Conservation (phyloP, 64 coral and sea anemone species). For the Catalaphyllia jardinei region DNA sequence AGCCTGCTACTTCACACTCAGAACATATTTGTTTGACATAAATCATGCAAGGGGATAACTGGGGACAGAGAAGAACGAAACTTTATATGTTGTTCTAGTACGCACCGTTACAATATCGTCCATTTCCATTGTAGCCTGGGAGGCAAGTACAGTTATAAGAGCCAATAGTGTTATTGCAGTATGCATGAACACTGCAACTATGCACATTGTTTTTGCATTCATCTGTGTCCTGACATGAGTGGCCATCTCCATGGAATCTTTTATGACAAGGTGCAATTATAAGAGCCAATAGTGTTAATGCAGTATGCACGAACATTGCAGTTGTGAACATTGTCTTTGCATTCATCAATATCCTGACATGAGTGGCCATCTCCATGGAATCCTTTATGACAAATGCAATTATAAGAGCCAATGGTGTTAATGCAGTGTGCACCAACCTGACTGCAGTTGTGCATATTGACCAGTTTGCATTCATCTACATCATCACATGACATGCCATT, state of each 20-base stretch:
- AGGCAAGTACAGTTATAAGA: constrained; percentile 46
- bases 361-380: neutral
- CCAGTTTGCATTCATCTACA: constrained; percentile 26
- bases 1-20: no score
- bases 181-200: constrained; percentile 15
- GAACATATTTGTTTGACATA: no score
- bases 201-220: neutral
- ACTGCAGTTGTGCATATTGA: neutral
- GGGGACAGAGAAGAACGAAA: neutral
- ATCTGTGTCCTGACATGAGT: no score
- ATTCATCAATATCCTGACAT: neutral
- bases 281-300: neutral
- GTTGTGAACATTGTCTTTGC: neutral
- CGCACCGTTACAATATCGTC: neutral
- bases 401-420: neutral
- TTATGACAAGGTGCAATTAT: neutral
- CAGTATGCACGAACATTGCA: constrained; percentile 5
- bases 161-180: constrained; percentile 35
- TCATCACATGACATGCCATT: constrained; percentile 2
- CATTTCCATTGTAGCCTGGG: constrained; percentile 20
- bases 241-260: neutral
- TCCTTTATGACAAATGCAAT: neutral
- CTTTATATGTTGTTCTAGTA: neutral
- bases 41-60: neutral
- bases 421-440: constrained; percentile 9